Evolutionary conservation across 2,113 vertebrate genomes (phyloP).

Genomic region (Propithecus coquereli): DNA sequence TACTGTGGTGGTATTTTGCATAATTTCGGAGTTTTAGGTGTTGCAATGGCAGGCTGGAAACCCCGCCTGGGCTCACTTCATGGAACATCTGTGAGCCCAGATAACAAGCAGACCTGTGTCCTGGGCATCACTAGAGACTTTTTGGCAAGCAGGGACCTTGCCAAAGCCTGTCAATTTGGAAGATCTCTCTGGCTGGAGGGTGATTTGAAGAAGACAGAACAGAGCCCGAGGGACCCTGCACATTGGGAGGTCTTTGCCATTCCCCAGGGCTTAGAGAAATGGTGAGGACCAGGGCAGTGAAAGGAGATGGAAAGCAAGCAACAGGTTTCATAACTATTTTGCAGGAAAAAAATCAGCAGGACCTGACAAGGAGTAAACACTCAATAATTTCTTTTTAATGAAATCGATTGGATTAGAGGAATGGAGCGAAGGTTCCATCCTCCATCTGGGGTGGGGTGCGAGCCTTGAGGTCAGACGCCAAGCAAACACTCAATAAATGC

Average conservation of each 20-base stretch:
- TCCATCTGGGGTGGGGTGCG: neutral
- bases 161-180: neutral
- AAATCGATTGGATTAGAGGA: neutral
- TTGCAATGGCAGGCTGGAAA: neutral
- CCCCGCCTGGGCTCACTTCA: neutral
- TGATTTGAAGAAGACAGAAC: neutral
- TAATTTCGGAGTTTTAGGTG: neutral
- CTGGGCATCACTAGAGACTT: accelerated
- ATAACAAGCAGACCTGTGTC: neutral
- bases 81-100: neutral
- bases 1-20: neutral
- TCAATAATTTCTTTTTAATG: neutral
- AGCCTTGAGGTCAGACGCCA: neutral
- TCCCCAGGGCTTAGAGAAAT: neutral
- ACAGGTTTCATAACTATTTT: neutral
- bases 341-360: neutral
- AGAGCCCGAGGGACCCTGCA: neutral
- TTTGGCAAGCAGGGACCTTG: neutral
- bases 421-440: neutral
- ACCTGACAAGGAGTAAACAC: neutral
- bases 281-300: neutral
- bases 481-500: neutral
- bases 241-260: neutral
- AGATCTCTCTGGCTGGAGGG: neutral
- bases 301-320: neutral